Evolutionary conservation across 2,888 invertebrate species (phyloP).

Genomic region (Acrobasis repandana): DNA sequence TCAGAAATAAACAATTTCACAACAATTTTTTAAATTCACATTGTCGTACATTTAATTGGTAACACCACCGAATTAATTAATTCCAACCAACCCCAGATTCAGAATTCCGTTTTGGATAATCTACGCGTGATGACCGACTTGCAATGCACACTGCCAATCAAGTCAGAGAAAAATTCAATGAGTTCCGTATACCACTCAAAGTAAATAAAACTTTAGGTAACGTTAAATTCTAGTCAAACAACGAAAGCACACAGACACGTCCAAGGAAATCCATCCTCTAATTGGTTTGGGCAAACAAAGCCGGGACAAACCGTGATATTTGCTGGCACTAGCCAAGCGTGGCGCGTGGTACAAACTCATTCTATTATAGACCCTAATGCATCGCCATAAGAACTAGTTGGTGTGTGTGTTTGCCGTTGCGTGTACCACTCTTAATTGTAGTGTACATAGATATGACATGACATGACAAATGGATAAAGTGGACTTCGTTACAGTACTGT

Average conservation of each 20-base stretch:
- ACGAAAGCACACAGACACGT: conserved; percentile 1
- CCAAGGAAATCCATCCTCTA: conserved; percentile 16
- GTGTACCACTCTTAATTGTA: background rate
- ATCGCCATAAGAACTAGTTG: no score
- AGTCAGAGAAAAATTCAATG: background rate
- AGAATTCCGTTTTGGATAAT: no score
- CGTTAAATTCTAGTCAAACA: background rate
- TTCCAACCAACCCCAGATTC: no score
- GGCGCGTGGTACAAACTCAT: background rate
- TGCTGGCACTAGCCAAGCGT: conserved; percentile 10
- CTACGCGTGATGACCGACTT: no score
- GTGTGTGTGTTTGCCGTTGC: background rate
- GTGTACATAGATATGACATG: conserved; percentile 5
- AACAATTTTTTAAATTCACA: no score
- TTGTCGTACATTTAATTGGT: no score
- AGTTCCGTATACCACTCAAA: background rate
- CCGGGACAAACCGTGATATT: conserved; percentile 2
- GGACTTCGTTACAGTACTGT: background rate
- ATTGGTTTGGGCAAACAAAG: conserved; percentile 14
- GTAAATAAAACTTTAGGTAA: no score
- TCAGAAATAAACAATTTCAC: no score
- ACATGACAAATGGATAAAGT: conserved; percentile 2
- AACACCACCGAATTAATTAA: no score
- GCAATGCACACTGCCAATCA: background rate
- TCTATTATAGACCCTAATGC: background rate